Conservation (phyloP, 2,797 vertebrate species). For the Chlorospingus semifuscus region DNA sequence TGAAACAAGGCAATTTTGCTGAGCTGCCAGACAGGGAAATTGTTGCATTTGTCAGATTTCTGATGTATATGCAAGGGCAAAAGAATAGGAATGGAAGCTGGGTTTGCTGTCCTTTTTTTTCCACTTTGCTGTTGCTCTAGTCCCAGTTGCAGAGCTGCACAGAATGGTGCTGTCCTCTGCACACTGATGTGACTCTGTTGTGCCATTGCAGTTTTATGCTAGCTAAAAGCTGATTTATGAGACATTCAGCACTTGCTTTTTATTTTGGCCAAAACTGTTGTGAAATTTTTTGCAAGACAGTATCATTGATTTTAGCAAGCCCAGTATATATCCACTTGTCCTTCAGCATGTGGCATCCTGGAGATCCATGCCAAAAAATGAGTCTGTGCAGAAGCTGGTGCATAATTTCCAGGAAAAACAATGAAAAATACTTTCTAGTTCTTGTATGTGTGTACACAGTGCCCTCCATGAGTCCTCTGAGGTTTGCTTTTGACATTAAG, state of each 20-base stretch:
- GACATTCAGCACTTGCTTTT: not conserved
- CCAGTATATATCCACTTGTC: not conserved
- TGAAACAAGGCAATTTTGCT: not conserved
- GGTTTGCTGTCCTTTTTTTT: not conserved
- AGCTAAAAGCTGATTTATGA: not conserved
- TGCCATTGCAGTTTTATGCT: not conserved
- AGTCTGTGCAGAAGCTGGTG: not conserved
- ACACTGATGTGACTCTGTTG: not conserved
- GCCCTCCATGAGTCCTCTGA: conserved; percentile 20
- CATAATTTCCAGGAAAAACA: conserved; percentile 13
- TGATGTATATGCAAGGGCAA: not conserved
- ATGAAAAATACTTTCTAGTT: not conserved
- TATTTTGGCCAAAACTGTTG: not conserved
- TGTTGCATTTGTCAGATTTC: not conserved
- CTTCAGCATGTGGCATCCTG: not conserved
- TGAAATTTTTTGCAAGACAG: not conserved
- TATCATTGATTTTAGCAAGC: not conserved
- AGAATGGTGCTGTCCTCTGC: not conserved
- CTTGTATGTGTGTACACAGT: not conserved
- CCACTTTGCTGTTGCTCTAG: not conserved
- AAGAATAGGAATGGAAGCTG: not conserved
- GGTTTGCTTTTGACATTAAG: conserved; percentile 12
- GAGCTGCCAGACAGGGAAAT: not conserved
- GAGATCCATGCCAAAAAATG: not conserved
- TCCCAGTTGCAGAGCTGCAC: not conserved